Percentiles rank a stretch among this genome's conserved stretches.
phyloP scores from a whole-genome alignment of 2,888 invertebrate species.

The Phalera bucephala region DNA sequence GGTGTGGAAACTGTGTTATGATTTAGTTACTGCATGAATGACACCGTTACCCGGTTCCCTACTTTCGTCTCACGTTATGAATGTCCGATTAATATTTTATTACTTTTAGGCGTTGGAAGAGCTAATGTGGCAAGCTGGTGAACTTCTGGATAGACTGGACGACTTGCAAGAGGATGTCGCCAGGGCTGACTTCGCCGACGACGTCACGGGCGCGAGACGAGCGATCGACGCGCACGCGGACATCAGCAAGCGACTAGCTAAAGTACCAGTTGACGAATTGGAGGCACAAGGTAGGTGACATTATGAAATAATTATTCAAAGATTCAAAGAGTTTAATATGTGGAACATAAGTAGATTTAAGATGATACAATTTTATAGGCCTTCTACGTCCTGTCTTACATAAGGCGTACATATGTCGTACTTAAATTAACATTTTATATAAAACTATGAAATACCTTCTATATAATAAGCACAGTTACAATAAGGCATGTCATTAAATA shows the following conservation, averaged over 20 bases:
- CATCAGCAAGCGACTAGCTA: conserved; percentile 96
- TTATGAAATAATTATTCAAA: too few species aligned
- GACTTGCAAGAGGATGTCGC: conserved; percentile 96
- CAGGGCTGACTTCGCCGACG: conserved; percentile 96
- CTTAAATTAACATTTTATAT: too few species aligned
- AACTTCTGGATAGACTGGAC: conserved; percentile 95
- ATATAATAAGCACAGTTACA: too few species aligned
- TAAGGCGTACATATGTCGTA: too few species aligned
- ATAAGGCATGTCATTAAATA: too few species aligned
- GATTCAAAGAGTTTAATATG: too few species aligned
- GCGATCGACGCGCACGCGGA: conserved; percentile 96
- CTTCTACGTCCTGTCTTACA: too few species aligned
- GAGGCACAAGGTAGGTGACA: conserved; percentile 90
- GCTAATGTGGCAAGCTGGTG: conserved; percentile 97
- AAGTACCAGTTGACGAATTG: conserved; percentile 96
- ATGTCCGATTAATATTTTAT: too few species aligned
- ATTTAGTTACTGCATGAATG: background rate
- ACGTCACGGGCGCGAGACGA: conserved; percentile 95
- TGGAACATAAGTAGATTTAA: too few species aligned
- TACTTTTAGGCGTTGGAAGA: conserved; percentile 97
- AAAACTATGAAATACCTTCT: too few species aligned
- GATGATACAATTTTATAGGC: too few species aligned
- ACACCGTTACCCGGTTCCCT: background rate
- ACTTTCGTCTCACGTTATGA: background rate
- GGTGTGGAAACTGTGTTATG: background rate